These are phyloP conservation scores for Drosophila merina DNA, from an alignment of 2,888 invertebrate genomes.

Conservation along the genomic window DNA sequence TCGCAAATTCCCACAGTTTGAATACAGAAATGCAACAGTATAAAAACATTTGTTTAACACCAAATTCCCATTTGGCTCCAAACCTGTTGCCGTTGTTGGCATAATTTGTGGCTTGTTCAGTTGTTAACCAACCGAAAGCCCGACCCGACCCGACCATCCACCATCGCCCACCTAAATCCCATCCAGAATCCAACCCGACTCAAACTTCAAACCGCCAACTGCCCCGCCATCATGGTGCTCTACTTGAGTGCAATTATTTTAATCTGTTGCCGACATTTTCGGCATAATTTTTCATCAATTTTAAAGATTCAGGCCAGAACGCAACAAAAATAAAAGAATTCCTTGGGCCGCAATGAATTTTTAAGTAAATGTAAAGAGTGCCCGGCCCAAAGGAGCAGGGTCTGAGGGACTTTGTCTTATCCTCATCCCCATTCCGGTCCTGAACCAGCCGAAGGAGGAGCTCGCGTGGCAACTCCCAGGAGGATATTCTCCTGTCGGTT, in stretches of 20 bases:
- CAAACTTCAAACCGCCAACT: neutral
- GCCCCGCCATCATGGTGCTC: neutral
- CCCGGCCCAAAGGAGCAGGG: constrained; percentile 28
- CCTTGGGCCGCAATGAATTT: constrained; percentile 74
- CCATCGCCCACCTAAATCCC: neutral
- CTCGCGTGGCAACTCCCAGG: constrained; percentile 62
- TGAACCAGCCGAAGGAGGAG: constrained; percentile 12
- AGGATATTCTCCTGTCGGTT: constrained; percentile 49
- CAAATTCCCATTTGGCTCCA: constrained; percentile 53
- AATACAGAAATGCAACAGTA: constrained; percentile 52
- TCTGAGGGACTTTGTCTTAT: constrained; percentile 8
- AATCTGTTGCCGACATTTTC: constrained; percentile 72
- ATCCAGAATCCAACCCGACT: constrained; percentile 5
- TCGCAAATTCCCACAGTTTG: constrained; percentile 59
- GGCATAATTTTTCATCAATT: constrained; percentile 72
- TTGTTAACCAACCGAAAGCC: constrained; percentile 4
- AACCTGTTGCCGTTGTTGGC: constrained; percentile 45
- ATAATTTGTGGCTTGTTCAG: constrained; percentile 35
- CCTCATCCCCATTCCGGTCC: constrained; percentile 2
- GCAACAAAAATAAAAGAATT: constrained; percentile 68
- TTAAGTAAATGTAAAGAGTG: constrained; percentile 72
- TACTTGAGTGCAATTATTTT: constrained; percentile 63
- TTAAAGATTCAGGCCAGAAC: constrained; percentile 31
- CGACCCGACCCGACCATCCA: neutral
- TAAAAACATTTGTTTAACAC: constrained; percentile 44